A percentile compares a stretch with the other conserved stretches of the same genome.
Evolutionary conservation across 2,888 invertebrate species (phyloP).

Genomic region (Tetragnatha montana): DNA sequence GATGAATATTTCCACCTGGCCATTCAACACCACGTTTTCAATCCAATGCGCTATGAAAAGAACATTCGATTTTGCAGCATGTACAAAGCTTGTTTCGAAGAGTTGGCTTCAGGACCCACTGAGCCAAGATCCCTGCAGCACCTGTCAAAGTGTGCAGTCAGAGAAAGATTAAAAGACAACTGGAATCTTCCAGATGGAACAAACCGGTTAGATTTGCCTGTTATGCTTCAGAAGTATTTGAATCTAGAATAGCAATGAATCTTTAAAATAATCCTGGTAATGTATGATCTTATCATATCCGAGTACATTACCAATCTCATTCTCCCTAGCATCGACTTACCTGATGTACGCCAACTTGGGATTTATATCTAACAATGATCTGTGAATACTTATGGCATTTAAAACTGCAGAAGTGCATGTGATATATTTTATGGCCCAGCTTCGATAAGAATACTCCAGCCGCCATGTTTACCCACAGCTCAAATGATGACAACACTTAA

Average conservation of each 20-base stretch:
- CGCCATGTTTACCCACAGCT: too few species aligned
- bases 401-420: background rate
- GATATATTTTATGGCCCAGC: background rate
- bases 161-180: background rate
- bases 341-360: too few species aligned
- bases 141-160: slow-evolving; percentile 1
- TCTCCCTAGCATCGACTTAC: too few species aligned
- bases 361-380: too few species aligned
- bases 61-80: slow-evolving; percentile 13
- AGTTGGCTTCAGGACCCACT: slow-evolving; percentile 19
- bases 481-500: too few species aligned
- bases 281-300: background rate
- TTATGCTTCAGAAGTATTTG: slow-evolving; percentile 7
- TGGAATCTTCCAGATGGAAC: slow-evolving; percentile 31
- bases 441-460: too few species aligned
- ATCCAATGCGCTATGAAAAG: slow-evolving; percentile 28
- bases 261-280: background rate
- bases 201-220: slow-evolving; percentile 2
- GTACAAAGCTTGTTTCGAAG: slow-evolving; percentile 34
- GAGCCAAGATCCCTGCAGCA: slow-evolving; percentile 28
- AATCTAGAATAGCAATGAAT: slow-evolving; percentile 23
- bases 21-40: slow-evolving; percentile 2
- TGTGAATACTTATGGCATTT: background rate
- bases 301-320: too few species aligned
- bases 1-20: slow-evolving; percentile 33